phyloP scores from a whole-genome alignment of 2,113 vertebrate species.

The Zapus hudsonius region DNA sequence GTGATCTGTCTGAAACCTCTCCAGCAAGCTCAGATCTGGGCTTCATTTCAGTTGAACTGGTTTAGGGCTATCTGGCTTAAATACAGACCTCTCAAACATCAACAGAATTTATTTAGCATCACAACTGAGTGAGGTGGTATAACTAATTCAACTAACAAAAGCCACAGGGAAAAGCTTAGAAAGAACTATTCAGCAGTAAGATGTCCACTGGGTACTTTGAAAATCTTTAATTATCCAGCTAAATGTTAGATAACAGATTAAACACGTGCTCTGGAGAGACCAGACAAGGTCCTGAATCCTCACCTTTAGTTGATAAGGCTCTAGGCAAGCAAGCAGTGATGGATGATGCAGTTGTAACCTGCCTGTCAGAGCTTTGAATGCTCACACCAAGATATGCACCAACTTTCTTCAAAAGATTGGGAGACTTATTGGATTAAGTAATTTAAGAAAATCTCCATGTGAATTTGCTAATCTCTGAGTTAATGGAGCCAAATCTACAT shows the following conservation, averaged over 20 bases:
- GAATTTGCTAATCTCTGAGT: background rate
- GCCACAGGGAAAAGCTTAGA: background rate
- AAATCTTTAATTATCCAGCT: background rate
- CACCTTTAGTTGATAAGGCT: background rate
- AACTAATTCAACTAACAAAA: too few species aligned
- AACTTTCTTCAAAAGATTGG: background rate
- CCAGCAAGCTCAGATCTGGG: background rate
- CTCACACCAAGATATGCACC: background rate
- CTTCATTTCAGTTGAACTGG: background rate
- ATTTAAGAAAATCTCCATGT: background rate
- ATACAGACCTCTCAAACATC: too few species aligned
- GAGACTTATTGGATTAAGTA: background rate
- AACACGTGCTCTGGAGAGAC: too few species aligned
- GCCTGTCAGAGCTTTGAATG: background rate
- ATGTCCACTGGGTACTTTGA: background rate
- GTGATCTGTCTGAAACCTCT: background rate
- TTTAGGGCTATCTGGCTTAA: background rate
- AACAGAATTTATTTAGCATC: too few species aligned
- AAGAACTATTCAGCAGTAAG: background rate
- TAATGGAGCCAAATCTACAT: background rate
- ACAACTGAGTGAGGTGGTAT: too few species aligned
- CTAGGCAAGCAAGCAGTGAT: rapidly evolving
- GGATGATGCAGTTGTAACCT: background rate
- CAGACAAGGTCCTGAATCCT: too few species aligned
- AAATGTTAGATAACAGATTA: too few species aligned